phyloP scores from a whole-genome alignment of 2,113 vertebrate species.

The Apeltes quadracus region DNA sequence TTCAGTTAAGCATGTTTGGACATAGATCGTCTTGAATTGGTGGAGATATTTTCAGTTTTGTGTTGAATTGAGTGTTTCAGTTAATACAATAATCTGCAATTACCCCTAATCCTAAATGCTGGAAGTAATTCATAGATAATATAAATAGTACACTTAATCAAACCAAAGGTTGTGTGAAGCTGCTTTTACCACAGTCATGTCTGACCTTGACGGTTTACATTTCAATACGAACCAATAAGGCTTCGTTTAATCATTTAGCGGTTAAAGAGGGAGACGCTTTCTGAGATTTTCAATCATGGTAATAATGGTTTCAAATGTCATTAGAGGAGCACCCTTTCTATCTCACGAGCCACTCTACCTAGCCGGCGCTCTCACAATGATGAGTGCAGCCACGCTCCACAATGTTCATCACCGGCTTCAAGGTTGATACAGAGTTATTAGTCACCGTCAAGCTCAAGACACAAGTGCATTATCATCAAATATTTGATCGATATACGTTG shows the following conservation, averaged over 20 bases:
- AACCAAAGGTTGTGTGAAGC: background rate
- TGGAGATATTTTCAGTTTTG: conserved; percentile 15
- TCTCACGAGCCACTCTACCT: conserved; percentile 20
- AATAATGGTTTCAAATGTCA: conserved; percentile 52
- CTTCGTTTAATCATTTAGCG: conserved; percentile 35
- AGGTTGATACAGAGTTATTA: conserved; percentile 42
- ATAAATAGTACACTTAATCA: background rate
- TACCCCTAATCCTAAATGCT: background rate
- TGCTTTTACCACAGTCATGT: background rate
- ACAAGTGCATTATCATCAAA: conserved; percentile 1
- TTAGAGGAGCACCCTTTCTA: conserved; percentile 29
- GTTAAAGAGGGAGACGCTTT: conserved; percentile 22
- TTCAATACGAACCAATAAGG: conserved; percentile 35
- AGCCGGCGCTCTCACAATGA: conserved; percentile 22
- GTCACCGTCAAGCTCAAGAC: conserved; percentile 26
- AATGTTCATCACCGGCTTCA: conserved; percentile 30
- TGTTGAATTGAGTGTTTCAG: conserved; percentile 3
- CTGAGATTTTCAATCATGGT: conserved; percentile 27
- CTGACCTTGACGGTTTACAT: conserved; percentile 54
- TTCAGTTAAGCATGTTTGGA: conserved; percentile 30
- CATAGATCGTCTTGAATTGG: conserved; percentile 7
- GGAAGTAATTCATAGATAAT: conserved; percentile 4
- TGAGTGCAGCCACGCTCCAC: conserved; percentile 19
- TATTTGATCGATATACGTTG: conserved; percentile 5
- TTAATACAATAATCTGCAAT: background rate